A percentile compares a stretch with the other conserved stretches of the same genome.
Conservation (phyloP, 2,113 vertebrate species). For the Litocranius walleri region DNA sequence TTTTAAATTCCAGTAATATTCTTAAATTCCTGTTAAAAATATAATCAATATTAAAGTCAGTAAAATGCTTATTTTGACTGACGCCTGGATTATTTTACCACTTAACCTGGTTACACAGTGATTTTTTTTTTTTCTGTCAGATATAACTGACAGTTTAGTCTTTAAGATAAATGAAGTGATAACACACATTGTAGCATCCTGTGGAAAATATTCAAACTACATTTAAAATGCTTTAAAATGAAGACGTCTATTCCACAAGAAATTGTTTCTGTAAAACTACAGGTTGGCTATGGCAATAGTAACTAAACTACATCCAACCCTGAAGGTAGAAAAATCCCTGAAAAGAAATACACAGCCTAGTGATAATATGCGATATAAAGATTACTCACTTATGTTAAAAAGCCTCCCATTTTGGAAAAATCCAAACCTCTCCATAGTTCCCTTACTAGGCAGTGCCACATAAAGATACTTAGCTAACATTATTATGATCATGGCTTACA, state of each 20-base stretch:
- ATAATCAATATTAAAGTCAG: slow-evolving; percentile 70
- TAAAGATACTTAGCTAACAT: slow-evolving; percentile 41
- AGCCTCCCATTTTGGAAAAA: slow-evolving; percentile 54
- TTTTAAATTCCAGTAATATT: slow-evolving; percentile 68
- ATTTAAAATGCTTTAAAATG: slow-evolving; percentile 52
- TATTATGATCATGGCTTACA: slow-evolving; percentile 45
- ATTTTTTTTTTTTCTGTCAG: slow-evolving; percentile 55
- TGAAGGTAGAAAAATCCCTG: slow-evolving; percentile 54
- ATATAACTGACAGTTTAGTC: slow-evolving; percentile 63
- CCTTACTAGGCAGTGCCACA: slow-evolving; percentile 55
- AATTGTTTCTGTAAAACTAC: slow-evolving; percentile 35
- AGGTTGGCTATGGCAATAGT: slow-evolving; percentile 54
- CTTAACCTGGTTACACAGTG: slow-evolving; percentile 64
- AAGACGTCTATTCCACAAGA: slow-evolving; percentile 44
- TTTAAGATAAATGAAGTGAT: slow-evolving; percentile 66
- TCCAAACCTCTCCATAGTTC: slow-evolving; percentile 37
- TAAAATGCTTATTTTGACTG: slow-evolving; percentile 49
- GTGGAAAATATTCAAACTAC: slow-evolving; percentile 64
- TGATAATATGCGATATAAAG: slow-evolving; percentile 49
- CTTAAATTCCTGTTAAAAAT: slow-evolving; percentile 69
- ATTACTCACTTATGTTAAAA: slow-evolving; percentile 32
- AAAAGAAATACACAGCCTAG: slow-evolving; percentile 62
- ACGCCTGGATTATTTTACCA: slow-evolving; percentile 47
- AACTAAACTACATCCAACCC: slow-evolving; percentile 64
- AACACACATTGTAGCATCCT: slow-evolving; percentile 64